Base-by-base conservation (phyloP, 2,888 invertebrate species). In the Troides aeacus region DNA sequence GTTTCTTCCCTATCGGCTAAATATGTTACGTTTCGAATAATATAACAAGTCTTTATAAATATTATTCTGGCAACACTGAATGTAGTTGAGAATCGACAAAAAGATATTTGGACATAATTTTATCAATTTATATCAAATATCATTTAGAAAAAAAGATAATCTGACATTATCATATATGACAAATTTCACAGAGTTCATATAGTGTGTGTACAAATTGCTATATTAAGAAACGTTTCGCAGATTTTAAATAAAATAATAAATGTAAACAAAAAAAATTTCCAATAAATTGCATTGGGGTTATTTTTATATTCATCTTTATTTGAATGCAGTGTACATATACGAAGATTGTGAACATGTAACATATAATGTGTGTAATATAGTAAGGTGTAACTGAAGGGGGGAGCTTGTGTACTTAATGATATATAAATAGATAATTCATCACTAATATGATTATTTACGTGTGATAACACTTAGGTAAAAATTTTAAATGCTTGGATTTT, bases 391-490 rank as follows among this genome's bases (percentile, higher is more conserved):
- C 66, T 71, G 72, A 69, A 60, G 76, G 70, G 71, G 30, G 81
- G 84, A 81, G 82, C 84, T 81, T 82, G 82, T 80, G 89, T 89
- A 89, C 89, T 89, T 89, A 89, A 88, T 82, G 70, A 71, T 66
- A 69, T 78, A 76, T 73, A 71, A 72, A 79, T 80, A 83, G 80
- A 70, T 71, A 71, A 73, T 66, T 71, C 62, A 70, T 70, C 64
- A 76, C 75, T 73, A 72, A 72, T 72, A 74, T 69, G 69, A 76
- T 81, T 77, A 79, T 80, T 79, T 78, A 80, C 74, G 84, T 84
- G 84, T 88, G 87, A 86, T 88, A n/a, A 86, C 68, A 67, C 64
- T 69, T 71, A 79, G 64, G 57, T 67, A 64, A 8, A 79, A 79
- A 80, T 84, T 81, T 78, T 81, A 76, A 74, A 71, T 77, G 79